These are phyloP conservation scores for Pachyseris speciosa DNA, from an alignment of 64 coral and sea anemone species.

Conservation along the genomic window DNA sequence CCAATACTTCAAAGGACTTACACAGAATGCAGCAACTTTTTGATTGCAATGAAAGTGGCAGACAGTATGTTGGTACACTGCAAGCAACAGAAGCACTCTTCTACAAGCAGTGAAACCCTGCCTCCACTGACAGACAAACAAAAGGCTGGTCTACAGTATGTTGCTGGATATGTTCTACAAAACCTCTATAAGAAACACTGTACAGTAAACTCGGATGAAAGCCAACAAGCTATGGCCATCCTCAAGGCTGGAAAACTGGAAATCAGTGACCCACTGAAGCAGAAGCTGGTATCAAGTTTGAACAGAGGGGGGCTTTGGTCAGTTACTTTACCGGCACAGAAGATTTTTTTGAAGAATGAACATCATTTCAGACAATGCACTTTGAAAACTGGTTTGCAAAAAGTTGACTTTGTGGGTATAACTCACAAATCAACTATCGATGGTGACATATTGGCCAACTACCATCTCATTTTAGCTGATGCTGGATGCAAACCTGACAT, in stretches of 20 bases:
- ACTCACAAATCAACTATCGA: slow-evolving; percentile 23
- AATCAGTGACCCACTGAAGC: no score
- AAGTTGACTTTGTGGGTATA: slow-evolving; percentile 31
- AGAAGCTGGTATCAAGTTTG: slow-evolving; percentile 31
- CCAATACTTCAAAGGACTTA: not conserved
- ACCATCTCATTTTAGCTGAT: slow-evolving; percentile 39
- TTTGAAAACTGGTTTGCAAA: not conserved
- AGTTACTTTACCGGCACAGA: slow-evolving; percentile 51
- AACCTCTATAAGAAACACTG: slow-evolving; percentile 45
- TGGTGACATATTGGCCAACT: slow-evolving; percentile 41
- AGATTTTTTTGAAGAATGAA: slow-evolving; percentile 57
- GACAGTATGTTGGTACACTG: not conserved
- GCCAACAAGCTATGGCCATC: slow-evolving; percentile 66
- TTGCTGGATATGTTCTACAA: slow-evolving; percentile 57
- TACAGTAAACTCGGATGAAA: slow-evolving; percentile 8
- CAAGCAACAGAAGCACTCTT: slow-evolving; percentile 5
- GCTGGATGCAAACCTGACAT: slow-evolving; percentile 6
- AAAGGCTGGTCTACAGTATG: slow-evolving; percentile 50
- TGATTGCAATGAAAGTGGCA: slow-evolving; percentile 5
- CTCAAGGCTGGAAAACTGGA: slow-evolving; percentile 71
- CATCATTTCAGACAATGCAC: slow-evolving; percentile 21
- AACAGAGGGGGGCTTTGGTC: slow-evolving; percentile 65
- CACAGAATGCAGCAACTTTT: not conserved
- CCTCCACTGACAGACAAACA: slow-evolving; percentile 30
- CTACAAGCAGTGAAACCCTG: no score